These are phyloP conservation scores for Drosophila anomalata DNA, from an alignment of 2,888 invertebrate species.

Conservation along the genomic window DNA sequence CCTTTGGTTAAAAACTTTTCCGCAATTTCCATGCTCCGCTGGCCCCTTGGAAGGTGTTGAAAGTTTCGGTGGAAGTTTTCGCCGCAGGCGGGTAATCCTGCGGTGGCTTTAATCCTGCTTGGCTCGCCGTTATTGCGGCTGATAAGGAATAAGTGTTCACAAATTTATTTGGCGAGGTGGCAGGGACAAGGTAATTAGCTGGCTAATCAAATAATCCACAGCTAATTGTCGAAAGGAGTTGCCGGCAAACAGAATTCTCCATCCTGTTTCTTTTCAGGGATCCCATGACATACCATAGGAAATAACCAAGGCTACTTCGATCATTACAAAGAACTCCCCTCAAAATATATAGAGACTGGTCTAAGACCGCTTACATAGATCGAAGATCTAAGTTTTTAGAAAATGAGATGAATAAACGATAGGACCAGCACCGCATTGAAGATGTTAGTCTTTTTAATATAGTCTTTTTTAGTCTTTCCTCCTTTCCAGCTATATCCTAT, in stretches of 20 bases:
- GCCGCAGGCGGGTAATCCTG: constrained; percentile 41
- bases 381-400: too few species aligned
- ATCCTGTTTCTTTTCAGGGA: background rate
- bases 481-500: too few species aligned
- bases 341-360: too few species aligned
- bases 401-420: too few species aligned
- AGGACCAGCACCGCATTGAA: too few species aligned
- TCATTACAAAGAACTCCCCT: background rate
- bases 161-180: constrained; percentile 63
- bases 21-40: constrained; percentile 40
- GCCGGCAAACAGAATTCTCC: too few species aligned
- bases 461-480: too few species aligned
- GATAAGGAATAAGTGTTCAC: constrained; percentile 72
- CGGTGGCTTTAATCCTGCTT: constrained; percentile 65
- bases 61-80: constrained; percentile 47
- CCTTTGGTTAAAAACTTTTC: constrained; percentile 60
- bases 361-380: too few species aligned
- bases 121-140: constrained; percentile 60
- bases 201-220: constrained; percentile 68
- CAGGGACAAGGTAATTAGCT: constrained; percentile 59
- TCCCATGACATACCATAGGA: background rate
- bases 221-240: constrained; percentile 46
- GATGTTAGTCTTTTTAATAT: too few species aligned
- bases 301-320: background rate
- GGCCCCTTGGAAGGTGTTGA: constrained; percentile 38